These are phyloP conservation scores for Cylloceria caligata DNA, from an alignment of 2,888 invertebrate genomes.

Conservation along the genomic window DNA sequence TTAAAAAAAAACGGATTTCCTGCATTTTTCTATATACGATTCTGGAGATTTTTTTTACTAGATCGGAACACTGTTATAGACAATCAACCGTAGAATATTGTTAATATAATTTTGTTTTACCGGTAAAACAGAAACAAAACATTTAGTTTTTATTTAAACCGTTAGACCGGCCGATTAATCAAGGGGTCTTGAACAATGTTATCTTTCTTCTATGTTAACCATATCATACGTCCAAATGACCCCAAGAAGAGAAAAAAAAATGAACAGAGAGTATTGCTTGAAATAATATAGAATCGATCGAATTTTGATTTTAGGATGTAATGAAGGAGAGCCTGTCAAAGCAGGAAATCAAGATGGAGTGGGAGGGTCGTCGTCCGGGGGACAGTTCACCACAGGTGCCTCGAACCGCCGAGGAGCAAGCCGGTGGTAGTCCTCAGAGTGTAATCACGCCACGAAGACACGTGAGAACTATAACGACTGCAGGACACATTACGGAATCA, in stretches of 20 bases:
- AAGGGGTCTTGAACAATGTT: no score
- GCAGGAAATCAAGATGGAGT: conserved; percentile 81
- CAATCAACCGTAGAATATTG: no score
- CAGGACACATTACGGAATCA: conserved; percentile 86
- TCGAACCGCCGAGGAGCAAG: conserved; percentile 74
- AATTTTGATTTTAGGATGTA: conserved; percentile 75
- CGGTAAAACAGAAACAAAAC: no score
- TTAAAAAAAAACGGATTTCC: no score
- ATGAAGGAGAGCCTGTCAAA: conserved; percentile 82
- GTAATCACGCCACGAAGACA: conserved; percentile 87
- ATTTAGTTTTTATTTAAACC: no score
- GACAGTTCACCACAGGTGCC: conserved; percentile 73
- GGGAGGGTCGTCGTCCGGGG: conserved; percentile 78
- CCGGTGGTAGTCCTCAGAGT: conserved; percentile 78
- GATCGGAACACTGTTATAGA: no score
- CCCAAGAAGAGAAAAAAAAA: neutral
- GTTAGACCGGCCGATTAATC: no score
- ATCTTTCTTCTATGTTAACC: no score
- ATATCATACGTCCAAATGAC: no score
- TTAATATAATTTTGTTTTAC: no score
- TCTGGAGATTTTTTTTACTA: no score
- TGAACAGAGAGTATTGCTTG: neutral
- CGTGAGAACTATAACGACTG: conserved; percentile 87
- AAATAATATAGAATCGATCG: conserved; percentile 12
- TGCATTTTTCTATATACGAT: no score